Evolutionary conservation across 2,797 vertebrate species (phyloP), one percentile per base, ranked within the genome.

Genomic region (Myotis pilosus): DNA sequence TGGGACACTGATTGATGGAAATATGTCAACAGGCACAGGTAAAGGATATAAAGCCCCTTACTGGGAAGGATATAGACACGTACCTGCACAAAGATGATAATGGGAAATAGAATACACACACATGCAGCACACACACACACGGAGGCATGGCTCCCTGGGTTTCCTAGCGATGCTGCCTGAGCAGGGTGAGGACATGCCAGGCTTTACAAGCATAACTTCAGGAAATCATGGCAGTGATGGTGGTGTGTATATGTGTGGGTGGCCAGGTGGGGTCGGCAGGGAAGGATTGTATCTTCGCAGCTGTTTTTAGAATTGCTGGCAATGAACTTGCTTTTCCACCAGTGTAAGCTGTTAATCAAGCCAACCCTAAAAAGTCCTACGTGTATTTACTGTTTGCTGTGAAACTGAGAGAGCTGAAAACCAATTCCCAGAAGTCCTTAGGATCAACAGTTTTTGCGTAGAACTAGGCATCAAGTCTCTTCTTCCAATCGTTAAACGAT

Each of bases 301-400:
- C 22, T 89, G 38, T 49, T 68, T 91, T 78, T 51, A 80, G 41
- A 85, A 83, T 87, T 85, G 57, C 49, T 89, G 76, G 2, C 6
- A 2, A 22, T 64, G 33, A 82, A 66, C 33, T 69, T 83, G 30
- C 28, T 90, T 89, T 88, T 44, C 79, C 28, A 38, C 51, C 38
- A 92, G 33, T 60, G 1, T 83, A 90, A 92, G 30, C 78, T 94
- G 16, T 91, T 87, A 51, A 72, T 94, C 36, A 95, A 38, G 47
- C 33, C 33, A 86, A 19, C 44, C 12, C 38, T 64, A 47, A 1
- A 11, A 5, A 44, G 78, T 95, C 68, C 80, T 81, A 3, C 2
- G 0, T 25, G 8, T 36, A 51, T 78, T 83, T 82, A 71, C 13
- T 89, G 3, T 89, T 71, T 94, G 38, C n/a, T 68, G 7, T 84